phyloP scores from a whole-genome alignment of 2,113 vertebrate species.

The Phrynosoma blainvillii region DNA sequence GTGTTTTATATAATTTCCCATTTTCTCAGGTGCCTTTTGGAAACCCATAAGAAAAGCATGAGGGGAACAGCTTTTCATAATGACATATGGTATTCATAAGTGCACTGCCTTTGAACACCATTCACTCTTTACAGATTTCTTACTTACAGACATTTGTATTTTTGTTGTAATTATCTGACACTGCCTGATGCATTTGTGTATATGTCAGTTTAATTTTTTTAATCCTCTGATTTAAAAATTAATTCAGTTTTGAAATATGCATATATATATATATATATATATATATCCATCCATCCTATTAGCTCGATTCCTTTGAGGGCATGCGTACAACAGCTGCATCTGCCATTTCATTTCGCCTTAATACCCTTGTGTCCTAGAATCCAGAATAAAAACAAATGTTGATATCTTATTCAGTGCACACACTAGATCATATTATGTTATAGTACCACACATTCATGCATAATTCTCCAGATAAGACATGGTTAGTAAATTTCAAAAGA shows the following conservation, averaged over 20 bases:
- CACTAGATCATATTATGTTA: not conserved
- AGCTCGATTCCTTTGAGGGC: conserved; percentile 57
- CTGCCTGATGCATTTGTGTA: conserved; percentile 29
- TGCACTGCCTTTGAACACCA: conserved; percentile 17
- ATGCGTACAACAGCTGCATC: conserved; percentile 67
- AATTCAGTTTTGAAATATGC: conserved; percentile 65
- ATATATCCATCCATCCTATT: conserved; percentile 53
- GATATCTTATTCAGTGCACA: conserved; percentile 43
- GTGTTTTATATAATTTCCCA: too few species aligned
- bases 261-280: conserved; percentile 28
- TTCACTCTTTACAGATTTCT: conserved; percentile 22
- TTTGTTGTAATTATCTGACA: conserved; percentile 50
- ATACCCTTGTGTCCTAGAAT: conserved; percentile 73
- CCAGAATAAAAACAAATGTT: conserved; percentile 66
- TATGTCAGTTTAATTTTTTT: conserved; percentile 58
- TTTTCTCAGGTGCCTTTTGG: not conserved
- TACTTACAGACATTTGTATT: conserved; percentile 34
- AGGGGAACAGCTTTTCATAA: not conserved
- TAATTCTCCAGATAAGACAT: conserved; percentile 47
- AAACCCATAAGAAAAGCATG: not conserved
- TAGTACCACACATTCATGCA: conserved; percentile 27
- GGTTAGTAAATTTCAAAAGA: conserved; percentile 48
- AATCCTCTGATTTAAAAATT: conserved; percentile 57
- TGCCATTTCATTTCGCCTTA: conserved; percentile 72
- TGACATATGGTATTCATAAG: not conserved